Conservation (phyloP, 2,113 vertebrate genomes). For the Promerops cafer region DNA sequence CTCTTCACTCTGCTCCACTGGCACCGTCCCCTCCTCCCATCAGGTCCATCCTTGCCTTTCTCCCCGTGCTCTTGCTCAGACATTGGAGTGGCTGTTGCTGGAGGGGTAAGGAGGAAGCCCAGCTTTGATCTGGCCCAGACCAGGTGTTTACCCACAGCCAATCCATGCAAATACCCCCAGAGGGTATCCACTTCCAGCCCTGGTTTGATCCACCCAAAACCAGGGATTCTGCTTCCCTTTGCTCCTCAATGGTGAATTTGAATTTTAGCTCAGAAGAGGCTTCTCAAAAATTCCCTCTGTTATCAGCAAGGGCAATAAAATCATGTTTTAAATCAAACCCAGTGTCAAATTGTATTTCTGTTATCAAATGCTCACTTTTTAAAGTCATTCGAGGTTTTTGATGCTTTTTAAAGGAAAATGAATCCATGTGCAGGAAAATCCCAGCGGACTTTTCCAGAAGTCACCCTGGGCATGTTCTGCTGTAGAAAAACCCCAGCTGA, state of each 20-base stretch:
- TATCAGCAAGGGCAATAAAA: neutral
- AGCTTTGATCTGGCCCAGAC: neutral
- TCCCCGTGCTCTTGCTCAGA: neutral
- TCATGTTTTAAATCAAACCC: neutral
- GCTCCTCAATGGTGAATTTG: neutral
- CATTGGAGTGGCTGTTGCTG: neutral
- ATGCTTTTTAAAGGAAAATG: neutral
- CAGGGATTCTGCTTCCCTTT: neutral
- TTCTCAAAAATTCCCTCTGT: neutral
- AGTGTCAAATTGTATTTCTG: neutral
- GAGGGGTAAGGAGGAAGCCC: neutral
- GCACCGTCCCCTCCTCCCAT: neutral
- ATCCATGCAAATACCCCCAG: neutral
- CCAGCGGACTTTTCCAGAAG: neutral
- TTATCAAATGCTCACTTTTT: neutral
- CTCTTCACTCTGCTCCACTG: neutral
- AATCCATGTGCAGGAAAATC: neutral
- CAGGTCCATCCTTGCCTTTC: neutral
- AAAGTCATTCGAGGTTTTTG: neutral
- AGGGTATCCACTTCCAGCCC: neutral
- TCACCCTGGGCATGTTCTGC: neutral
- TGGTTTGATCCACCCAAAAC: neutral
- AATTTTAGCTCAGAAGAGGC: neutral
- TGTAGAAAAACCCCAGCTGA: neutral
- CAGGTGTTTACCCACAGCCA: neutral